Base-by-base conservation (phyloP, 2,797 vertebrate genomes). In the Myotis vivesi region DNA sequence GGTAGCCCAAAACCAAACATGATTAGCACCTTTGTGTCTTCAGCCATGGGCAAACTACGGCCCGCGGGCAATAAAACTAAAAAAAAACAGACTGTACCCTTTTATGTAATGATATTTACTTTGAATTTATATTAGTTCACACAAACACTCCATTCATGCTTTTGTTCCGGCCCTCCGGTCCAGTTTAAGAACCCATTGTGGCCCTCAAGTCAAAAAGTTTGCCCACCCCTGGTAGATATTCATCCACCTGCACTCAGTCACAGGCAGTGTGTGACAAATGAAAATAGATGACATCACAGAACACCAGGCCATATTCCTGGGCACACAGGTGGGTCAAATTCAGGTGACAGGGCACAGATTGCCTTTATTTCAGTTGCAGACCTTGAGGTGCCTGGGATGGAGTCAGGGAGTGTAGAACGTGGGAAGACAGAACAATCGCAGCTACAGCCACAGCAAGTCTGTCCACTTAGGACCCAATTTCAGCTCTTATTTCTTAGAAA, bases 401-500 rank as follows among this genome's bases (percentile, higher is more conserved):
- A 4, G 25, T n/a, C 8, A 5, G 20, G 15, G 33, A 68, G 4
- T 41, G 25, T 28, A 22, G 71, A 30, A 30, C 25, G 23, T 8
- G 41, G 75, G 22, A 8, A 28, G 5, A 11, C 22, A 23, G 36
- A 75, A 8, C 13, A 68, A 23, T 9, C 28, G 25, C 5, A 62
- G 33, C 44, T 38, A n/a, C 71, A 73, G 30, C 20, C 5, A 20
- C 8, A 15, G 12, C 36, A 33, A 69, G 16, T 82, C 80, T 89
- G 36, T 19, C 91, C 46, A 30, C 62, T 66, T 72, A 33, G 2
- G 53, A 30, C 41, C 44, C 81, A 73, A 62, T 33, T 81, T 55
- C 62, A 82, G n/a, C 82, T 91, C 72, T 88, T 90, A 75, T 94
- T 86, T 94, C 66, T 59, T 83, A 89, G 72, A 96, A 90, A 82